These are phyloP conservation scores for Drosophila flavopinicola DNA, from an alignment of 2,888 invertebrate species.

Conservation along the genomic window DNA sequence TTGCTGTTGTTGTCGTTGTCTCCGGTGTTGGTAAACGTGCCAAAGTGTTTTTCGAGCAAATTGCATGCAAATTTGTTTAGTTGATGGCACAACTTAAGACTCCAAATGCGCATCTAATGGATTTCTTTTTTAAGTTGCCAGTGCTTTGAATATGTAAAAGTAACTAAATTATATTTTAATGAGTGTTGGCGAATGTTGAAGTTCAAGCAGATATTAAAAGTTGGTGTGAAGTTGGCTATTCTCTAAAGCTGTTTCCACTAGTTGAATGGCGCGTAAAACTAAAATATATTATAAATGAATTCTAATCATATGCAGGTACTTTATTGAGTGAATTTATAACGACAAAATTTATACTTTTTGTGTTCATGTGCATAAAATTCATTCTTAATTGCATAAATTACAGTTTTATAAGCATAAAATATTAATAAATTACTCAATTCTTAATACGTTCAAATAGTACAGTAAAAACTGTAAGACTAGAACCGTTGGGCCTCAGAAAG, in stretches of 20 bases:
- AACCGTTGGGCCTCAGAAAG: too few species aligned
- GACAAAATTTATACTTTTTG: too few species aligned
- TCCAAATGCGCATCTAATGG: constrained; percentile 21
- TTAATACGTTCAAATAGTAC: too few species aligned
- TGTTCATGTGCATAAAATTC: too few species aligned
- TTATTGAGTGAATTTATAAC: too few species aligned
- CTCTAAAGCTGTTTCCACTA: constrained; percentile 20
- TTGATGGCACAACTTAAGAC: constrained; percentile 34
- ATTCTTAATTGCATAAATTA: too few species aligned
- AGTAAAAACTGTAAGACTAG: too few species aligned
- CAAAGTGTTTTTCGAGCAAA: constrained; percentile 61
- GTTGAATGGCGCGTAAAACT: constrained; percentile 32
- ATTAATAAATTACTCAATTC: too few species aligned
- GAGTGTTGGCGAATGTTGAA: constrained; percentile 17
- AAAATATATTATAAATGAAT: neutral
- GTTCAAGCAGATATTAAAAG: neutral
- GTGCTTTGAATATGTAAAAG: too few species aligned
- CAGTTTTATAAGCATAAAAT: too few species aligned
- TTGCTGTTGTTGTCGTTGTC: constrained; percentile 2
- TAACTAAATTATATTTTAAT: too few species aligned
- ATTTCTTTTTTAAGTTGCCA: constrained; percentile 12
- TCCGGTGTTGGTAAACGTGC: constrained; percentile 27
- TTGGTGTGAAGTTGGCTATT: neutral
- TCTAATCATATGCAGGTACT: neutral
- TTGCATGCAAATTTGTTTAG: constrained; percentile 72